These are phyloP conservation scores for Catajapyx aquilonaris DNA, from an alignment of 1,140 invertebrate species.

Conservation along the genomic window DNA sequence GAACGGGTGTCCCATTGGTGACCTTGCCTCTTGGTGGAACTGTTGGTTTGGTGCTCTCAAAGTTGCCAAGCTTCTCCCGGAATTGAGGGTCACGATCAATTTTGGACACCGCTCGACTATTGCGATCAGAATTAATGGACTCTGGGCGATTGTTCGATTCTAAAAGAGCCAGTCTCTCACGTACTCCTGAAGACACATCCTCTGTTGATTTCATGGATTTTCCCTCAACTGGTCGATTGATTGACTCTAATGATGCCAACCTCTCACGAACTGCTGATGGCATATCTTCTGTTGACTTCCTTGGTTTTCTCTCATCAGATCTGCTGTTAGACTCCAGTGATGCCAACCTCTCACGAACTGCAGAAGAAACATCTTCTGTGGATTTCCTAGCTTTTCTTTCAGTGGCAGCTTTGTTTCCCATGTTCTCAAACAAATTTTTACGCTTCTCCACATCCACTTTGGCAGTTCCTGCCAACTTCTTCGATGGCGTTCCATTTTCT, in stretches of 20 bases:
- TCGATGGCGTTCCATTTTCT: constrained; percentile 12
- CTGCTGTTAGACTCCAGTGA: constrained; percentile 4
- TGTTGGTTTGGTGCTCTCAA: constrained; percentile 11
- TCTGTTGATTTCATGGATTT: too few species aligned
- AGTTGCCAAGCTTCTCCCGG: constrained; percentile 9
- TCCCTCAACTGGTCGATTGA: too few species aligned
- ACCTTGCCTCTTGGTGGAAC: too few species aligned
- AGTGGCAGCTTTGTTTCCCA: constrained; percentile 2
- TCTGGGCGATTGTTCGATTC: too few species aligned
- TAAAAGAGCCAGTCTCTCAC: too few species aligned
- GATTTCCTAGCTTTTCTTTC: constrained; percentile 19
- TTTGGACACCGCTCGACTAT: too few species aligned
- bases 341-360: constrained; percentile 9
- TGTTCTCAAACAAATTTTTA: constrained; percentile 54
- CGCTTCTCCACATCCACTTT: constrained; percentile 63
- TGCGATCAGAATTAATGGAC: too few species aligned
- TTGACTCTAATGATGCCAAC: too few species aligned
- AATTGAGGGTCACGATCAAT: constrained; percentile 9
- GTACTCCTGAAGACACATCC: too few species aligned
- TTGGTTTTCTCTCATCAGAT: background rate
- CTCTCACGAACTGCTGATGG: constrained; percentile 16
- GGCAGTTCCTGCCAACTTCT: constrained; percentile 15
- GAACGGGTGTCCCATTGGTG: too few species aligned
- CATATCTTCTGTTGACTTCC: constrained; percentile 2
- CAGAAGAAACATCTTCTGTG: constrained; percentile 13